phyloP scores from a whole-genome alignment of 2,113 vertebrate species.

The Hemiprocne comata region DNA sequence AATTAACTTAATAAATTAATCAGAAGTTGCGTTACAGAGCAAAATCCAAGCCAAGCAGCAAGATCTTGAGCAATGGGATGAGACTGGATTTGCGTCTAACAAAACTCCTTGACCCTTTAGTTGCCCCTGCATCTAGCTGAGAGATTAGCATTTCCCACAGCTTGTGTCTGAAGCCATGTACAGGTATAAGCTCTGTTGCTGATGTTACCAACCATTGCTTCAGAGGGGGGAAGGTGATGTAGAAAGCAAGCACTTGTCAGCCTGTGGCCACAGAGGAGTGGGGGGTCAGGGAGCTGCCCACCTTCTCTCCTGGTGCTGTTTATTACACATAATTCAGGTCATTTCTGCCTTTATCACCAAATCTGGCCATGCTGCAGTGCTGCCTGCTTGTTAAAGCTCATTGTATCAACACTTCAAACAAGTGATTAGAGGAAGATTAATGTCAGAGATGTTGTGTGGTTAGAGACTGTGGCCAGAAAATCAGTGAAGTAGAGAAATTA shows the following conservation, averaged over 20 bases:
- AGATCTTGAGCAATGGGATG: neutral
- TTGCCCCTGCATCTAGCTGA: neutral
- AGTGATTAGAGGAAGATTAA: neutral
- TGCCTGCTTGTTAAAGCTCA: neutral
- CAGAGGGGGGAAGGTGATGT: neutral
- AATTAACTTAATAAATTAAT: slow-evolving; percentile 22
- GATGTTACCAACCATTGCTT: fast-evolving
- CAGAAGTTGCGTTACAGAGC: neutral
- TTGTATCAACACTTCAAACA: neutral
- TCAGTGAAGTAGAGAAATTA: neutral
- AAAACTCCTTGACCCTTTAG: neutral
- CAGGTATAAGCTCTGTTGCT: fast-evolving
- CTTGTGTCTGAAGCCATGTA: neutral
- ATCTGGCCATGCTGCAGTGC: neutral
- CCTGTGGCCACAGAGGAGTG: neutral
- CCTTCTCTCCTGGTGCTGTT: neutral
- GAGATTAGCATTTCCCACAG: neutral
- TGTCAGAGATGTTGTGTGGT: neutral
- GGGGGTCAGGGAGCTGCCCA: neutral
- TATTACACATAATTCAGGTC: neutral
- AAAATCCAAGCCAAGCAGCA: neutral
- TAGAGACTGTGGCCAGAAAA: neutral
- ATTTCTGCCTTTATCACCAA: neutral
- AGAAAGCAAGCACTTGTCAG: neutral
- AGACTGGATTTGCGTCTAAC: neutral